Percentiles rank a stretch among this genome's conserved stretches.
phyloP scores from a whole-genome alignment of 64 coral and sea anemone species.

The Pocillopora verrucosa region DNA sequence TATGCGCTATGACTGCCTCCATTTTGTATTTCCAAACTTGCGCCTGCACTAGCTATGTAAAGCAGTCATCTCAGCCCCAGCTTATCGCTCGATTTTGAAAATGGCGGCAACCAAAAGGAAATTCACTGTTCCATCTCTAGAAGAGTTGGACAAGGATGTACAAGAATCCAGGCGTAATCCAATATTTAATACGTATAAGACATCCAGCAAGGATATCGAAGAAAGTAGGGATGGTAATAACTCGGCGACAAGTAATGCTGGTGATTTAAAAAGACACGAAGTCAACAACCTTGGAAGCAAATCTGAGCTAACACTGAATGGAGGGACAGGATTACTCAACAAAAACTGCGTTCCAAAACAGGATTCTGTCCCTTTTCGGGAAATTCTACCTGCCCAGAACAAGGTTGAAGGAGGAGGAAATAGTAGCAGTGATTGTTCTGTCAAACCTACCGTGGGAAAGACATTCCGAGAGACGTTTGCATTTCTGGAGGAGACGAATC shows the following conservation, averaged over 20 bases:
- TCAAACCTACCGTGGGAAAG: conserved; percentile 54
- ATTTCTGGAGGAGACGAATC: conserved; percentile 84
- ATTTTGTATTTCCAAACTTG: not conserved
- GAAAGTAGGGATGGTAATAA: not conserved
- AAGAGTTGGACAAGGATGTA: conserved; percentile 66
- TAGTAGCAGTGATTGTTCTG: not conserved
- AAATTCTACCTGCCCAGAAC: not conserved
- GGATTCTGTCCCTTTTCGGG: not conserved
- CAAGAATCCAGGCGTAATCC: conserved; percentile 22
- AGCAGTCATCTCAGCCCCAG: conserved; percentile 7
- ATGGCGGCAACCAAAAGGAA: conserved; percentile 56
- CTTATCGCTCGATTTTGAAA: conserved; percentile 25
- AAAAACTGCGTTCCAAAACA: not conserved
- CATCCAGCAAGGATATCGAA: conserved; percentile 8
- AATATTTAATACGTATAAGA: conserved; percentile 30
- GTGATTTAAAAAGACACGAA: not conserved
- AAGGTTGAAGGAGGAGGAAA: not conserved
- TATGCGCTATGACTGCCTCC: not conserved
- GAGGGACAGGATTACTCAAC: not conserved
- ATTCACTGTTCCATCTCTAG: conserved; percentile 68
- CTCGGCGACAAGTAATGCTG: not conserved
- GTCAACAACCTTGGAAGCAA: not conserved
- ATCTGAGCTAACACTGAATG: not conserved
- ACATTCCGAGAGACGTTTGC: conserved; percentile 94
- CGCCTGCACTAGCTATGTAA: conserved; percentile 6